phyloP scores from a whole-genome alignment of 2,888 invertebrate genomes.

The Cordilura impudica region DNA sequence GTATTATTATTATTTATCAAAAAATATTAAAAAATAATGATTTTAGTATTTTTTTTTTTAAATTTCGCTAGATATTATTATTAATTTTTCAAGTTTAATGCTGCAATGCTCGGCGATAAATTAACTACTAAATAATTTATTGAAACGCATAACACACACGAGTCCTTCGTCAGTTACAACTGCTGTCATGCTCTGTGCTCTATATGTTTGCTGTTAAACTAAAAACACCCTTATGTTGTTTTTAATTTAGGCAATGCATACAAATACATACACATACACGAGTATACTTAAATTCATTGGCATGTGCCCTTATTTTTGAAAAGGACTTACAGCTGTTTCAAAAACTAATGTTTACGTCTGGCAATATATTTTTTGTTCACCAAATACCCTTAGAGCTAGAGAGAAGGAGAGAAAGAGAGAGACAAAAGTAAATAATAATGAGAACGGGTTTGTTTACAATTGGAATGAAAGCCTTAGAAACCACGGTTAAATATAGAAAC shows the following conservation, averaged over 20 bases:
- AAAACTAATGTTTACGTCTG: too few species aligned
- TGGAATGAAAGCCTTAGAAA: too few species aligned
- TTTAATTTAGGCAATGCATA: neutral
- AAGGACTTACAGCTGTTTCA: neutral
- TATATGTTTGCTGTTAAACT: neutral
- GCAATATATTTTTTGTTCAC: too few species aligned
- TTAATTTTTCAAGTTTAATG: too few species aligned
- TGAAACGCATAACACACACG: neutral
- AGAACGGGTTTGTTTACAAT: too few species aligned
- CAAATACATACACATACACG: neutral
- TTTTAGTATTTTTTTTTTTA: too few species aligned
- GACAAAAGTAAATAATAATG: too few species aligned
- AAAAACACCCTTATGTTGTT: neutral
- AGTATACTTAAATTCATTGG: neutral
- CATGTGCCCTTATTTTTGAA: neutral
- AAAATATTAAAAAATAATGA: too few species aligned
- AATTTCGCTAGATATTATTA: neutral
- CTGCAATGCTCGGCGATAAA: neutral
- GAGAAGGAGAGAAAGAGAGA: too few species aligned
- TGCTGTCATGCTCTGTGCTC: neutral
- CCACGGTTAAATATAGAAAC: too few species aligned
- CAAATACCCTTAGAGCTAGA: too few species aligned
- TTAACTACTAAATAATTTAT: neutral
- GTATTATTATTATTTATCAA: neutral
- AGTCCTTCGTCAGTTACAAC: neutral